These are phyloP conservation scores for Actinernus sp. DNA, from an alignment of 92 coral and sea anemone genomes.

Conservation along the genomic window DNA sequence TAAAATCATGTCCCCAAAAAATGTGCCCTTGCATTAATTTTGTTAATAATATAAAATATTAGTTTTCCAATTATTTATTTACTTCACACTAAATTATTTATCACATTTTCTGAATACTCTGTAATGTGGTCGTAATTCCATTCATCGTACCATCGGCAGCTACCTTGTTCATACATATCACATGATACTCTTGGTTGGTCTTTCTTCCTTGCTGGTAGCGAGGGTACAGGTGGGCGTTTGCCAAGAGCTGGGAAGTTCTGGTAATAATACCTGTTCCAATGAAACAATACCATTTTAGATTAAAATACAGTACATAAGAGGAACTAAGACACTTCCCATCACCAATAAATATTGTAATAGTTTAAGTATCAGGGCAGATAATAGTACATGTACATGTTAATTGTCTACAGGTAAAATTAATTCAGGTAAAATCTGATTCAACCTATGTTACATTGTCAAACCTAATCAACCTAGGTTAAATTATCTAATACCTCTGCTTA, in stretches of 20 bases:
- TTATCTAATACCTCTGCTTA: too few relatives aligned
- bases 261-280: conserved; percentile 97
- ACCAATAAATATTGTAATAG: too few relatives aligned
- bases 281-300: background rate
- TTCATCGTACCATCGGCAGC: conserved; percentile 99
- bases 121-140: conserved; percentile 96
- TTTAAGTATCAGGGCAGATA: too few relatives aligned
- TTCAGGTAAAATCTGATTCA: too few relatives aligned
- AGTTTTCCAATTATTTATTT: too few relatives aligned
- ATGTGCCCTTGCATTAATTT: too few relatives aligned
- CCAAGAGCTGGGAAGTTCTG: conserved; percentile 97
- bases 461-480: too few relatives aligned
- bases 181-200: conserved; percentile 96
- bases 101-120: conserved; percentile 70
- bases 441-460: too few relatives aligned
- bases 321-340: background rate
- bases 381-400: too few relatives aligned
- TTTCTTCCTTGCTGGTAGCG: conserved; percentile 68
- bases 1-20: too few relatives aligned
- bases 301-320: background rate
- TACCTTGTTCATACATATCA: conserved; percentile 96
- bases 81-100: conserved; percentile 54
- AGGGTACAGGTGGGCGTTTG: conserved; percentile 85
- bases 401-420: too few relatives aligned
- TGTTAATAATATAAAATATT: too few relatives aligned